phyloP scores from a whole-genome alignment of 2,797 vertebrate genomes.

The Xenopus petersii region DNA sequence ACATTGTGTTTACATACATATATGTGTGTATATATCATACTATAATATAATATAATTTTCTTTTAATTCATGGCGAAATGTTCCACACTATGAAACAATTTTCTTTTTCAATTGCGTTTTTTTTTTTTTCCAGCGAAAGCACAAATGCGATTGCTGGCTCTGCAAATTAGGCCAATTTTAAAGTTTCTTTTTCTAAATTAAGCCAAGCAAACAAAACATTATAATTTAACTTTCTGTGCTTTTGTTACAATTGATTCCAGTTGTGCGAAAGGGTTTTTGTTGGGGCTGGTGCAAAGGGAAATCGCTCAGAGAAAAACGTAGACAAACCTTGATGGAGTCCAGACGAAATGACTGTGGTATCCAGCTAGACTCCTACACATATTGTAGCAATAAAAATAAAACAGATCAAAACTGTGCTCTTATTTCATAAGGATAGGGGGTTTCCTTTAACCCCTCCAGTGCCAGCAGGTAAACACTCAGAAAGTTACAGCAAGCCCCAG shows the following conservation, averaged over 20 bases:
- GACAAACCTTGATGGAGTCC: conserved; percentile 59
- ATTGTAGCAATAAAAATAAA: conserved; percentile 62
- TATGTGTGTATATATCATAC: background rate
- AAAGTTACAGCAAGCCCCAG: conserved; percentile 19
- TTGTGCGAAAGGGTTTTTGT: conserved; percentile 52
- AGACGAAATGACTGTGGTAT: conserved; percentile 56
- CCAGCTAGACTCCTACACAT: conserved; percentile 53
- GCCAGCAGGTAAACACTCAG: conserved; percentile 24
- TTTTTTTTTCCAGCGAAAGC: conserved; percentile 36
- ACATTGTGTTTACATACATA: background rate
- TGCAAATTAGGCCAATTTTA: conserved; percentile 45
- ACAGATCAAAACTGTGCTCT: conserved; percentile 57
- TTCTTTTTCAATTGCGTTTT: conserved; percentile 38
- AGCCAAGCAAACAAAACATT: conserved; percentile 51
- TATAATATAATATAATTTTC: background rate
- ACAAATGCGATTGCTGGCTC: conserved; percentile 48
- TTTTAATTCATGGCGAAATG: background rate
- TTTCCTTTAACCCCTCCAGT: conserved; percentile 53
- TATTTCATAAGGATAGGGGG: conserved; percentile 53
- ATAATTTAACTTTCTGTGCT: conserved; percentile 48
- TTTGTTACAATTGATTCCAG: conserved; percentile 57
- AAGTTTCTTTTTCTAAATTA: conserved; percentile 48
- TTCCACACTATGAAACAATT: conserved; percentile 9
- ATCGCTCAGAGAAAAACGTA: conserved; percentile 56
- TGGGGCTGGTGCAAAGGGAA: conserved; percentile 57